phyloP scores from a whole-genome alignment of 2,797 vertebrate genomes.

The Rousettus madagascariensis region DNA sequence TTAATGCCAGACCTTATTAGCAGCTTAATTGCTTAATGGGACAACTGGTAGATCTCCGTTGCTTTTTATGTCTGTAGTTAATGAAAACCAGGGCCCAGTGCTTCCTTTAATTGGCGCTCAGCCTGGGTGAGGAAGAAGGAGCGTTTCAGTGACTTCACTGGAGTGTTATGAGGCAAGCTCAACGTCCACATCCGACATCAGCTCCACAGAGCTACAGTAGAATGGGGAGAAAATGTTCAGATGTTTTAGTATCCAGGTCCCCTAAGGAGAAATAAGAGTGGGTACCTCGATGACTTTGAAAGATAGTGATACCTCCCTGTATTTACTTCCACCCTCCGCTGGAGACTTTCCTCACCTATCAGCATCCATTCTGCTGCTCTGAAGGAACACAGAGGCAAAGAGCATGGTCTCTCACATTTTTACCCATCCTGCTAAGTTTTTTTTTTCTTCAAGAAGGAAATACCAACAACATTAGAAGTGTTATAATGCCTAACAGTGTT shows the following conservation, averaged over 20 bases:
- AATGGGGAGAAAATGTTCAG: background rate
- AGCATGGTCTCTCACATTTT: background rate
- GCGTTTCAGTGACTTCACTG: background rate
- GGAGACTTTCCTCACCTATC: background rate
- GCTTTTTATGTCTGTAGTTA: background rate
- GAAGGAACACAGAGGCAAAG: background rate
- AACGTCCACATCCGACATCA: background rate
- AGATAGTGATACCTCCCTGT: accelerated
- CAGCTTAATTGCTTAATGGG: background rate
- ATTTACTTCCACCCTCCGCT: background rate
- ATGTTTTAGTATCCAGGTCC: background rate
- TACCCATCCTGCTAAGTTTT: background rate
- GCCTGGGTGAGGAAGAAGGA: background rate
- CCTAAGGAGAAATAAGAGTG: background rate
- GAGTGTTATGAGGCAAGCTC: no score
- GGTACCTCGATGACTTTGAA: background rate
- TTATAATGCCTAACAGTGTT: background rate
- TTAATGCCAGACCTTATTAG: background rate
- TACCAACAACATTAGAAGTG: background rate
- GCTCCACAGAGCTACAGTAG: background rate
- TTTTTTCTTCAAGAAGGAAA: background rate
- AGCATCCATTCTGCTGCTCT: background rate
- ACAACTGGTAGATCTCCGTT: background rate
- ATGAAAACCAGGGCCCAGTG: background rate
- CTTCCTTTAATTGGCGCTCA: background rate